Percentiles rank a stretch among this genome's conserved stretches.
Conservation (phyloP, 2,113 vertebrate genomes). For the Lepus europaeus region DNA sequence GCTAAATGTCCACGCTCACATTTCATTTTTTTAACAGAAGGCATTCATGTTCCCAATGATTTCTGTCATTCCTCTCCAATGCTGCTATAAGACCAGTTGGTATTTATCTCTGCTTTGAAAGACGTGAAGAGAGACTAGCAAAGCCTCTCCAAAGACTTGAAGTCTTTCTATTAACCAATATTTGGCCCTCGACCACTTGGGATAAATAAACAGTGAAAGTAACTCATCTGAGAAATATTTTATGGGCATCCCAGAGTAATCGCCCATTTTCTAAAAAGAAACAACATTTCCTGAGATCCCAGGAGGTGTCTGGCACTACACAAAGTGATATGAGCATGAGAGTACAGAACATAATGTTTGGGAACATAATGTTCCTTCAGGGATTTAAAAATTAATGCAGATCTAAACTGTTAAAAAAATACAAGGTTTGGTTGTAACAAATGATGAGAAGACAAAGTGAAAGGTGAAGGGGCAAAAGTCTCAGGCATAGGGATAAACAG, state of each 20-base stretch:
- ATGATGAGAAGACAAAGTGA: slow-evolving; percentile 64
- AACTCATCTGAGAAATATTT: slow-evolving; percentile 66
- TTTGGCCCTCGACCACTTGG: slow-evolving; percentile 48
- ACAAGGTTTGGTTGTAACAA: slow-evolving; percentile 66
- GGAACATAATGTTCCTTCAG: slow-evolving; percentile 70
- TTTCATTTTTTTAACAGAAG: slow-evolving; percentile 20
- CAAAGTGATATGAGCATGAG: slow-evolving; percentile 70
- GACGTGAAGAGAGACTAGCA: slow-evolving; percentile 14
- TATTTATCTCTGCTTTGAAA: slow-evolving; percentile 6
- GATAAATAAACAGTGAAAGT: slow-evolving; percentile 60
- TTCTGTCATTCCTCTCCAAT: slow-evolving; percentile 41
- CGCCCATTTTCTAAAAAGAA: slow-evolving; percentile 70
- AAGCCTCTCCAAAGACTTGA: not conserved
- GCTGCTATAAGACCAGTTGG: not conserved
- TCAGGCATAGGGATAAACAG: not conserved
- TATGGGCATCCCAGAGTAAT: slow-evolving; percentile 61
- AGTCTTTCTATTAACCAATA: slow-evolving; percentile 49
- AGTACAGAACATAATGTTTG: slow-evolving; percentile 80
- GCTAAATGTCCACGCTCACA: too few species aligned
- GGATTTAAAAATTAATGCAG: slow-evolving; percentile 79
- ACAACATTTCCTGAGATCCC: slow-evolving; percentile 76
- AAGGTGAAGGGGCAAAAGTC: slow-evolving; percentile 50
- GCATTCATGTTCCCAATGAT: not conserved
- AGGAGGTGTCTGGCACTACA: slow-evolving; percentile 77
- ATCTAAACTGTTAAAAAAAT: slow-evolving; percentile 60